Base-by-base conservation (phyloP, 2,113 vertebrate species). In the Tapirus terrestris region DNA sequence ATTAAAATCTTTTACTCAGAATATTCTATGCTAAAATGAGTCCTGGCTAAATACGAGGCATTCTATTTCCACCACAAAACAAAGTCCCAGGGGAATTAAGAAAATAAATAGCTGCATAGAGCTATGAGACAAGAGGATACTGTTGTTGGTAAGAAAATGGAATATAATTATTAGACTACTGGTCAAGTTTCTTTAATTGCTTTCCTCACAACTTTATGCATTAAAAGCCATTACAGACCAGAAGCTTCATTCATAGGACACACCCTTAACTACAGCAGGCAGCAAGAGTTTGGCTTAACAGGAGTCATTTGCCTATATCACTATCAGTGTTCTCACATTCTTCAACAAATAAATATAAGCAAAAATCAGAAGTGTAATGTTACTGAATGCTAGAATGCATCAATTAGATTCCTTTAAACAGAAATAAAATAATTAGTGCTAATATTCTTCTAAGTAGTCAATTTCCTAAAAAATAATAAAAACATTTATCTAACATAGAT, bases 1-100 rank as follows among this genome's bases (percentile, higher is more conserved):
- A 97, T 70, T 92, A 97, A 97, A 98, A 93, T 91, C 36, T 95
- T 77, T 89, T 89, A 91, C 13, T 95, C 61, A 94, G 81, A 95
- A 92, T 84, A 80, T 23, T 92, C 75, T 79, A 56, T 43, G 48
- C 7, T 92, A 84, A 94, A 96, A 92, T 29, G 11, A 94, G 68
- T 81, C 39, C 33, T 85, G 8, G 56, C 63, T 97, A 88, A 95
- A 53, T 29, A 86, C 9, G 20, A 97, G 36, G 51, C 63, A 95
- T 51, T 94, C 51, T 92, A 96, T 93, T 97, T 97, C 33, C 29
- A 97, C 87, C 8, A 90, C 10, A 96, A 91, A 92, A 80, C 18
- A 56, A 97, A 94, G 21, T 84, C 33, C 75, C 17, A 82, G 5
- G 18, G 65, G 67, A 96, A 90, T 77, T 96, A 92, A 63, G 36